Evolutionary conservation across 1,140 invertebrate species (phyloP), one percentile per base, ranked within the genome.

Genomic region (Spodoptera frugiperda): DNA sequence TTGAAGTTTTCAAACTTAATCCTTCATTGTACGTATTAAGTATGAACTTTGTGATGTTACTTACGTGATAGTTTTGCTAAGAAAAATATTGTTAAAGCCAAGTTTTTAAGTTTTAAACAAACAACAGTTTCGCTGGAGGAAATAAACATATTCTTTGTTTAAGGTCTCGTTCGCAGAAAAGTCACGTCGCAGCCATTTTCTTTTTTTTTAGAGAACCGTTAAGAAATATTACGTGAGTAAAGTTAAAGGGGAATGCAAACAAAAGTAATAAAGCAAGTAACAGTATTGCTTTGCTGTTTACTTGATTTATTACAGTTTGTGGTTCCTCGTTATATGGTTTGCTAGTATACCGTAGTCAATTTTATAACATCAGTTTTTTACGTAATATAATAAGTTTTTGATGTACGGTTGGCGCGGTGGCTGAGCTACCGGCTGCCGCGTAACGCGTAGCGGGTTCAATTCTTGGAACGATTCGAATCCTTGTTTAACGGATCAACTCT

Each of bases 1-100:
- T 75, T 75, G 72, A 75, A 75, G 57, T 75, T 75, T 63, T 44
- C 33, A 74, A 65, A 75, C 46, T 75, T 65, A 75, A 75, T 75
- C 57, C 48, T 39, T 63, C 72, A 53, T 44, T 53, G 11, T 51
- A 63, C 71, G 55, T 61, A 14, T 39, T 63, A 73, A 73, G 55
- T 73, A 49, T 49, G n/a, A 59, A 73, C 53, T 72, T 25, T 19
- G 53, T 61, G 71, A 57, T 73, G 55, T 73, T 73, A 33, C 39
- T 59, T 73, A 49, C 55, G 46, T 68, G 65, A 68, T 68, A 53
- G 21, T 59, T 49, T 19, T 11, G 15, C 19, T 14, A 73, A 59
- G 10, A 57, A 73, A 61, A 68, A 61, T 73, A 49, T 73, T n/a
- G n/a, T n/a, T 44, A 59, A 33, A 15, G 61, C 15, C 17, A 54